Evolutionary conservation across 2,888 invertebrate species (phyloP), one percentile per base, ranked within the genome.

Genomic region (Isoperla grammatica): DNA sequence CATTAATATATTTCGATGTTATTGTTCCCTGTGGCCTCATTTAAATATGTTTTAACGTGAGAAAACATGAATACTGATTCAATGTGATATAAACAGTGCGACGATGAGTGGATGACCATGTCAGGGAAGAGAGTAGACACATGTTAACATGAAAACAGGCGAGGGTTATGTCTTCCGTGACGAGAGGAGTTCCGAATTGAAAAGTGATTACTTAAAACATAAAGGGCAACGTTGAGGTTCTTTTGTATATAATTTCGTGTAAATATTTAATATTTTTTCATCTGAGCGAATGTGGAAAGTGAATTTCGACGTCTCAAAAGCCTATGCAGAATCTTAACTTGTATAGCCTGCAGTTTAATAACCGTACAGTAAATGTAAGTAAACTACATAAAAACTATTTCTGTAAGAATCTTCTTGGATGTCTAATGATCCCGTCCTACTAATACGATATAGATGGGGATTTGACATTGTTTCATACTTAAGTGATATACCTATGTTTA

Each of bases 221-320:
- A 17, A 45, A 45, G 5, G 45, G 17, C 45, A 5, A 11, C n/a
- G 19, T 45, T 45, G 6, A 17, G 53, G 19, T 53, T 39, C 17
- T 39, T 45, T 53, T 53, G 37, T 53, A 53, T 11, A 53, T 53
- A 49, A 49, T 45, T 45, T 53, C 45, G 19, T 53, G 53, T 53
- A 53, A 5, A 53, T 53, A 53, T 53, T 53, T 53, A 53, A 37
- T 53, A 53, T 53, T 53, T 53, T 53, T 39, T 37, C 53, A 53
- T 37, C 20, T 53, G 53, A 37, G 37, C 37, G 53, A 53, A 53
- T 37, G 53, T 53, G 53, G 53, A 53, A 53, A 53, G 53, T 53
- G 53, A 37, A 45, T 45, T 45, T 37, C 37, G 39, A 37, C 37
- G 45, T 39, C 53, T 53, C 37, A 22, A 39, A 53, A 53, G 53